Percentiles rank a stretch among this genome's conserved stretches.
Conservation (phyloP, 1,140 invertebrate genomes). For the Radopholus similis region DNA sequence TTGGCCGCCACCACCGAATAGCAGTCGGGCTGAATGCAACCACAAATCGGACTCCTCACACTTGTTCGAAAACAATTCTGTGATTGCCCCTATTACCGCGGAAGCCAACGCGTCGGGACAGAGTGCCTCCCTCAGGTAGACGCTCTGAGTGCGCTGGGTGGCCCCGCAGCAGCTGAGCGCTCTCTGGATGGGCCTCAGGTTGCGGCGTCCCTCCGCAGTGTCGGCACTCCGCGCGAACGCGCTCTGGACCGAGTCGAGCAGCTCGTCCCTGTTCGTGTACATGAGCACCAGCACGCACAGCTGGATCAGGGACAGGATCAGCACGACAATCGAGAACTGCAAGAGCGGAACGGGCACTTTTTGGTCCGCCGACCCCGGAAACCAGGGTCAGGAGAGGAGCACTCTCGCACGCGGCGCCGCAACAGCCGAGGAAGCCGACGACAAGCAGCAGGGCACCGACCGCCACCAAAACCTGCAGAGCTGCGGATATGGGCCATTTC, state of each 20-base stretch:
- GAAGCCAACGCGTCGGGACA: slow-evolving; percentile 24
- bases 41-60: not conserved
- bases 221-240: slow-evolving; percentile 34
- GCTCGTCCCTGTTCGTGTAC: slow-evolving; percentile 38
- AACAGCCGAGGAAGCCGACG: slow-evolving; percentile 59
- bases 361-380: too few species aligned
- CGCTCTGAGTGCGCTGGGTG: slow-evolving; percentile 33
- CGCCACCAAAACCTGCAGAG: slow-evolving; percentile 34
- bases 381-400: slow-evolving; percentile 47
- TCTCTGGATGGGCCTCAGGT: slow-evolving; percentile 51
- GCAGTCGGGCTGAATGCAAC: slow-evolving; percentile 40
- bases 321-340: slow-evolving; percentile 55
- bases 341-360: too few species aligned
- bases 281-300: slow-evolving; percentile 47
- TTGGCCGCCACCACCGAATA: slow-evolving; percentile 45
- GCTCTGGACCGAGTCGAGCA: slow-evolving; percentile 33
- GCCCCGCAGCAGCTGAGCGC: slow-evolving; percentile 53
- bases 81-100: not conserved
- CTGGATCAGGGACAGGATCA: slow-evolving; percentile 50
- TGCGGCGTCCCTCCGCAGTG: slow-evolving; percentile 34
- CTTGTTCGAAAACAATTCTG: not conserved
- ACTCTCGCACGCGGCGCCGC: slow-evolving; percentile 55
- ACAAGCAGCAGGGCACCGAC: slow-evolving; percentile 54
- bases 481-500: not conserved
- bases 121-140: slow-evolving; percentile 26